Conservation (phyloP, 2,113 vertebrate species). For the Hyla sarda region DNA sequence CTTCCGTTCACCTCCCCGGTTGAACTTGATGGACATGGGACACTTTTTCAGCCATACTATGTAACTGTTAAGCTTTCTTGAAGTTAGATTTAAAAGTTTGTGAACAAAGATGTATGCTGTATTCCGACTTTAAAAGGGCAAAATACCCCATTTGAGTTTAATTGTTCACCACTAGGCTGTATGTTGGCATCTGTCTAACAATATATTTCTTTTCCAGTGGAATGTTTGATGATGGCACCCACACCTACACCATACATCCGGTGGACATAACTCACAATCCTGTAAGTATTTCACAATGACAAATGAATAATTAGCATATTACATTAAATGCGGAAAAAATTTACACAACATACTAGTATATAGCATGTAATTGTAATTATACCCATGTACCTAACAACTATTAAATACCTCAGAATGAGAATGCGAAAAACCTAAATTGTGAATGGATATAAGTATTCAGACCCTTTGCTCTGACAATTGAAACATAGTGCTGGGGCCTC, state of each 20-base stretch:
- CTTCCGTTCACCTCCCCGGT: too few relatives aligned
- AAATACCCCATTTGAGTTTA: too few relatives aligned
- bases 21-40: too few relatives aligned
- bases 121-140: too few relatives aligned
- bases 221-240: constrained; percentile 90
- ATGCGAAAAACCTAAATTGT: not conserved
- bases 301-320: not conserved
- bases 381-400: not conserved
- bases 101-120: too few relatives aligned
- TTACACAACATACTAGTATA: not conserved
- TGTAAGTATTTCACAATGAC: constrained; percentile 76
- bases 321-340: not conserved
- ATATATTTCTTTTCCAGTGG: constrained; percentile 75
- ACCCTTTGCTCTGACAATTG: too few relatives aligned
- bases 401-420: not conserved
- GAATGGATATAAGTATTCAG: too few relatives aligned
- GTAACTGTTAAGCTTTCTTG: too few relatives aligned
- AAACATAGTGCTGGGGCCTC: too few relatives aligned
- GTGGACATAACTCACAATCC: constrained; percentile 80
- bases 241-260: constrained; percentile 90
- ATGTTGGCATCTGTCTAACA: not conserved
- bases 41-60: too few relatives aligned
- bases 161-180: too few relatives aligned
- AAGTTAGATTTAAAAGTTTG: too few relatives aligned
- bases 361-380: not conserved